Percentiles rank a stretch among this genome's conserved stretches.
Conservation (phyloP, 2,888 invertebrate genomes). For the Mactromeris polynyma region DNA sequence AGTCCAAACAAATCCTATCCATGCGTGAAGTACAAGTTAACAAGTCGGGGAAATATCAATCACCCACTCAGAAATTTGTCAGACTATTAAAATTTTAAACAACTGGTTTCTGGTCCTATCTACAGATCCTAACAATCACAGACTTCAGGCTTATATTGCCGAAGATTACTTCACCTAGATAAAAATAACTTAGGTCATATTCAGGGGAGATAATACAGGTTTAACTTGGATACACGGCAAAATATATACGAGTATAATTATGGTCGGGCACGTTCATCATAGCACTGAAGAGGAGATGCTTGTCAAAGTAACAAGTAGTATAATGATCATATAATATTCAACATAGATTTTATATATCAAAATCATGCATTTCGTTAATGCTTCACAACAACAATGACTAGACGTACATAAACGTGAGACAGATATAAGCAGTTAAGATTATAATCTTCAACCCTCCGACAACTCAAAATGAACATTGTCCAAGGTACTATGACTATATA, state of each 20-base stretch:
- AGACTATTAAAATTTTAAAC: neutral
- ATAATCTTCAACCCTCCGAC: neutral
- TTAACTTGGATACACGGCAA: neutral
- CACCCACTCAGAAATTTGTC: too few species aligned
- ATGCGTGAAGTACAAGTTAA: too few species aligned
- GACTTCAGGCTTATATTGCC: neutral
- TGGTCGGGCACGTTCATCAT: neutral
- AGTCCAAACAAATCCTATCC: too few species aligned
- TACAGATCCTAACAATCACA: neutral
- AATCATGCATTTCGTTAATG: neutral
- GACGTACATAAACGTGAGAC: neutral
- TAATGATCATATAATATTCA: constrained; percentile 1
- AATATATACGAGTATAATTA: neutral
- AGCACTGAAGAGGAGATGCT: neutral
- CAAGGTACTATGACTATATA: neutral
- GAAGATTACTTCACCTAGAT: neutral
- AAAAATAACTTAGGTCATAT: neutral
- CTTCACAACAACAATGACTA: neutral
- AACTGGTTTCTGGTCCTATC: neutral
- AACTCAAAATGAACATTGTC: neutral
- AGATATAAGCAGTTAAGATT: neutral
- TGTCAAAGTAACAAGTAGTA: neutral
- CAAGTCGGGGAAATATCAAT: too few species aligned
- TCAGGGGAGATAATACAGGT: neutral
- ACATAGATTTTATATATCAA: neutral